Conservation (phyloP, 1,140 invertebrate genomes). For the Mercenaria mercenaria region DNA sequence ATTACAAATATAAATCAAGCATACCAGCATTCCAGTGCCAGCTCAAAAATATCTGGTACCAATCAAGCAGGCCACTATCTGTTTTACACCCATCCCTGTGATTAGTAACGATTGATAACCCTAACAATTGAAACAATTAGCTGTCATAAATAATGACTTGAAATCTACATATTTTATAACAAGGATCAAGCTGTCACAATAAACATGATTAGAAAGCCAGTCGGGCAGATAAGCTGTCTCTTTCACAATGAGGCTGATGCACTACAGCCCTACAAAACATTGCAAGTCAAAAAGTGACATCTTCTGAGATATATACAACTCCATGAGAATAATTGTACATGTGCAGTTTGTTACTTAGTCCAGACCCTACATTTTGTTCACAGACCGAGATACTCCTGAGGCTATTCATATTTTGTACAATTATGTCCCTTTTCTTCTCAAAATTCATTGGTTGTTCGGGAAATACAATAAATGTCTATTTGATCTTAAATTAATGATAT, state of each 20-base stretch:
- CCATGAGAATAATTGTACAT: not conserved
- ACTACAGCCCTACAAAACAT: constrained; percentile 30
- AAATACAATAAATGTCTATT: no score
- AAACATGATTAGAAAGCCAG: constrained; percentile 44
- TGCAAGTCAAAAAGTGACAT: not conserved
- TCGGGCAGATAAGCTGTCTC: constrained; percentile 23
- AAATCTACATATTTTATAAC: constrained; percentile 48
- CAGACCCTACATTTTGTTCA: no score
- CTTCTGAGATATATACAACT: not conserved
- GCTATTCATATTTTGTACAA: no score
- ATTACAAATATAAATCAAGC: constrained; percentile 39
- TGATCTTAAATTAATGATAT: no score
- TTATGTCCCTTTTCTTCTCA: no score
- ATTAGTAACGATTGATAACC: constrained; percentile 44
- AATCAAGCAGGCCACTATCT: constrained; percentile 29
- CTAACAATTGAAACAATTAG: constrained; percentile 49
- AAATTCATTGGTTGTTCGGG: no score
- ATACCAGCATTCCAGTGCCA: constrained; percentile 16
- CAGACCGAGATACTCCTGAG: no score
- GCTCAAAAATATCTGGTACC: constrained; percentile 6
- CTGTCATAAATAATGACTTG: constrained; percentile 31
- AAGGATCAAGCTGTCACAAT: constrained; percentile 14
- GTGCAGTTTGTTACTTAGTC: no score
- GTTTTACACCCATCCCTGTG: constrained; percentile 40
- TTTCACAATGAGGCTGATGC: constrained; percentile 9